phyloP scores from a whole-genome alignment of 53 echinoderm and acorn worm genomes.

The Antedon mediterranea region DNA sequence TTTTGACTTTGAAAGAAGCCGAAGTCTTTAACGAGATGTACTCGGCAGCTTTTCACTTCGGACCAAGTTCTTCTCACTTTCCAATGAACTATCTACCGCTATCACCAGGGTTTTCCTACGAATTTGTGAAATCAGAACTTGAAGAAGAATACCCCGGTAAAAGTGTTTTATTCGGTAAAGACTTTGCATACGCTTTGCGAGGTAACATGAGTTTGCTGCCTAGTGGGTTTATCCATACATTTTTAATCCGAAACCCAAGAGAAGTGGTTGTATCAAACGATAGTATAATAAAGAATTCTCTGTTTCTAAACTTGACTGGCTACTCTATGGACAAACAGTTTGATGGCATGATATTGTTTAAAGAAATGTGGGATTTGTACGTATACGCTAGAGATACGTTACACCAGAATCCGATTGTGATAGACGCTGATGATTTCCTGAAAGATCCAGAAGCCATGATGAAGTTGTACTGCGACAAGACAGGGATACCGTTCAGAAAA shows the following conservation, averaged over 20 bases:
- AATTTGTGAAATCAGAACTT: neutral
- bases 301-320: neutral
- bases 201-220: conserved; percentile 34
- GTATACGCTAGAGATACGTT: neutral
- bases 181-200: conserved; percentile 33
- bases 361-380: neutral
- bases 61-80: neutral
- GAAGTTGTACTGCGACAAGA: conserved; percentile 35
- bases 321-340: neutral
- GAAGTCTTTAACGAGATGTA: neutral
- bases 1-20: neutral
- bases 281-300: neutral
- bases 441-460: conserved; percentile 41
- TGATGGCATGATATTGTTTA: neutral
- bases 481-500: conserved; percentile 38
- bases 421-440: conserved; percentile 59
- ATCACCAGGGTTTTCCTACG: neutral
- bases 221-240: conserved; percentile 41
- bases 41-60: neutral
- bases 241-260: conserved; percentile 41
- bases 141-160: neutral
- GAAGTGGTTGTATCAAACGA: conserved; percentile 44
- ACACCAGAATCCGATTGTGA: conserved; percentile 21
- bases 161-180: conserved; percentile 39
- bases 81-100: neutral